Evolutionary conservation across 2,113 vertebrate genomes (phyloP), one percentile per base, ranked within the genome.

Genomic region (Coracopsis vasa): DNA sequence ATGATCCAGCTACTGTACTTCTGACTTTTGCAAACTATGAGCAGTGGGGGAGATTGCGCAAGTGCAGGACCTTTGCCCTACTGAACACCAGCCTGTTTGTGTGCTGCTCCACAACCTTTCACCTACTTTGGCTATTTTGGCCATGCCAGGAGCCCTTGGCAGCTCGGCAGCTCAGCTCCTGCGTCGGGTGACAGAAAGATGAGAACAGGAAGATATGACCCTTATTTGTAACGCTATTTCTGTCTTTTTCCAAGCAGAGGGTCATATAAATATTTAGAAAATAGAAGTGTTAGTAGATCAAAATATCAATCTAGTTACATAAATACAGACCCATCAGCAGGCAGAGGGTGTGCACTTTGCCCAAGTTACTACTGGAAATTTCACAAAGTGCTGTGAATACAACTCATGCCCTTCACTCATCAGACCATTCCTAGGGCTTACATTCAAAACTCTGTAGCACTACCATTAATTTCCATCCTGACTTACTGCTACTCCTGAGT

Each of bases 21-120:
- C 39, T 89, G 95, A 93, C 81, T 97, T 95, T 66, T 67, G 25
- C 48, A 58, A 91, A 88, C 71, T 62, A 41, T 15, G 86, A 95
- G 69, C 19, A 4, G 85, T 1, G 0, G 9, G 31, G 65, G 33
- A 90, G 41, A 77, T 41, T 92, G 79, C 54, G 47, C 77, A 96
- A 91, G 48, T 4, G 24, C 66, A 61, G 45, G 75, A 96, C 93
- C 93, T 97, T 96, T 97, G 60, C 53, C 94, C 74, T 37, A 90
- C 88, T 96, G 94, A 96, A 92, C 0, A 13, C 44, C 94, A 82
- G 83, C 47, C 29, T 97, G 84, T 97, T 97, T 95, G 73, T 87
- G 88, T 27, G 45, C 51, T 90, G 50, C 62, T 72, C 61, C 64
- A 50, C 45, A 93, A 97, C 95, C 97, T 97, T 96, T 97, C 82